Evolutionary conservation across 2,888 invertebrate genomes (phyloP).

Genomic region (Mechanitis messenoides): DNA sequence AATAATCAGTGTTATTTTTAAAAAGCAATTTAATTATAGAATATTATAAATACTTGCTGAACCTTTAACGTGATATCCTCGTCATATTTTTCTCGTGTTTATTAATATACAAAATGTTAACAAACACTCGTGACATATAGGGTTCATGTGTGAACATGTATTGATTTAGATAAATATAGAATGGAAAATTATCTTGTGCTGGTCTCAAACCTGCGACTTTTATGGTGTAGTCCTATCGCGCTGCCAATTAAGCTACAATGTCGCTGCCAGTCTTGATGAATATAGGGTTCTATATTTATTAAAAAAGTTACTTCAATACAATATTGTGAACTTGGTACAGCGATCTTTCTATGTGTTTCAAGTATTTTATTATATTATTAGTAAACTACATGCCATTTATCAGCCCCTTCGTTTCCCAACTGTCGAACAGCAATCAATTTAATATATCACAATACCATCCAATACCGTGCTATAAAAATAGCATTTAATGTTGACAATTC

Average conservation of each 20-base stretch:
- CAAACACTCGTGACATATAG: background rate
- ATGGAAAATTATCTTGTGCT: too few species aligned
- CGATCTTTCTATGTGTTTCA: background rate
- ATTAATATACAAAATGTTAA: background rate
- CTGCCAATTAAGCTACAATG: too few species aligned
- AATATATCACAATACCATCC: constrained; percentile 21
- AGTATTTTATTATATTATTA: constrained; percentile 16
- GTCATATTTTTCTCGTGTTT: background rate
- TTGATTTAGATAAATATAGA: too few species aligned
- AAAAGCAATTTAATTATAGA: constrained; percentile 15
- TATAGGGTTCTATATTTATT: background rate
- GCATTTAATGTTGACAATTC: constrained; percentile 21
- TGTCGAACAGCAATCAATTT: constrained; percentile 21
- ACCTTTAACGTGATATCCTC: background rate
- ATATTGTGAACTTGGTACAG: background rate
- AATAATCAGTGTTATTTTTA: constrained; percentile 45
- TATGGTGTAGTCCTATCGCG: too few species aligned
- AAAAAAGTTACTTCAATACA: background rate
- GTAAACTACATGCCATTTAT: constrained; percentile 23
- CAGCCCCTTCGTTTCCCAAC: constrained; percentile 18
- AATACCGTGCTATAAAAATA: constrained; percentile 23
- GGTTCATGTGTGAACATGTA: too few species aligned
- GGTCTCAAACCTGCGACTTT: too few species aligned
- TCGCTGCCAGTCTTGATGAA: too few species aligned
- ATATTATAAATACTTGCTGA: constrained; percentile 5